Evolutionary conservation across 2,888 invertebrate genomes (phyloP), one percentile per base, ranked within the genome.

Genomic region (Ryuthela nishihirai): DNA sequence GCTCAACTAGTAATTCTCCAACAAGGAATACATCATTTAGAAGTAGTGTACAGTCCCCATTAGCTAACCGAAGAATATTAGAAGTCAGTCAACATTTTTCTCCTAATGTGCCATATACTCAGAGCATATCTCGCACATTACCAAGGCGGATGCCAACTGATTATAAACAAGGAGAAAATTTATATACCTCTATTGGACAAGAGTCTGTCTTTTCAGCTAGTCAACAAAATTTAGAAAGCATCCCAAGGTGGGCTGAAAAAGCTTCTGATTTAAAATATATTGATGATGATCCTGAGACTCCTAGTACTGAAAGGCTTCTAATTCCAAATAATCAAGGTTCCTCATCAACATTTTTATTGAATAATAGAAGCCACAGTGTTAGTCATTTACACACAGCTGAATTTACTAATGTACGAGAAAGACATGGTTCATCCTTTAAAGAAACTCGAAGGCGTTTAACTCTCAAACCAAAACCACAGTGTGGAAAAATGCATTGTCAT

Each of bases 231-330:
- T 38, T 52, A 29, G 39, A 26, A 23, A 39, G 49, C 12, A 18
- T 35, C 17, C 68, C 68, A 10, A 66, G 73, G 17, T 73, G 73
- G 74, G 72, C 73, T 2, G 73, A 72, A 58, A 72, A 71, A 21
- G 73, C 72, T 9, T 67, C 70, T 42, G 72, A 73, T n/a, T 69
- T 75, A 42, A 72, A 72, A 55, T 75, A 81, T 69, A 87, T 87
- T 53, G 87, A 88, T 66, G 87, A 87, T 47, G 74, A 74, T 43
- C 49, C 62, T 7, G 62, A 62, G 25, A 59, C 59, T 10, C 54
- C 58, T 17, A 44, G 58, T 23, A 42, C 34, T 26, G 56, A 49
- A 23, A 62, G 53, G 29, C 42, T 48, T 15, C 32, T 48, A 26
- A 50, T 54, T 26, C 47, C 61, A 26, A 52, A 18, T 40, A 62